Conservation (phyloP, 2,113 vertebrate species). For the Bothrops jararaca region DNA sequence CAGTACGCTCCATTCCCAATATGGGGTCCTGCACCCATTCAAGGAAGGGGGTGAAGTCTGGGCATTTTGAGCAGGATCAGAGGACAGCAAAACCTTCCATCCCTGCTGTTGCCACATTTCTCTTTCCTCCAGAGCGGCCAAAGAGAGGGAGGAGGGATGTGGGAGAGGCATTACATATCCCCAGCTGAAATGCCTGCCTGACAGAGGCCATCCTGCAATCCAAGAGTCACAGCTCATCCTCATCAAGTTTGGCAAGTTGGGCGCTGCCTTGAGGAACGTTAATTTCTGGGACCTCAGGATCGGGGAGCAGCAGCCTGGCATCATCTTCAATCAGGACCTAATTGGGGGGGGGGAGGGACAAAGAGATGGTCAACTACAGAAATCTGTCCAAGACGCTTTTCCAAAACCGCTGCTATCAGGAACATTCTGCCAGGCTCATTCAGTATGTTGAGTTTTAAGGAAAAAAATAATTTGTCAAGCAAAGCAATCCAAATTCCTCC, state of each 20-base stretch:
- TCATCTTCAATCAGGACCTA: slow-evolving; percentile 48
- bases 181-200: neutral
- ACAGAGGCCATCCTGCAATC: neutral
- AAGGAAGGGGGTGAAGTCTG: neutral
- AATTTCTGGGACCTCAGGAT: slow-evolving; percentile 10
- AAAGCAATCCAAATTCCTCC: neutral
- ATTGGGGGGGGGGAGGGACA: neutral
- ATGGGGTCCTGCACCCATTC: neutral
- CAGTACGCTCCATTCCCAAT: neutral
- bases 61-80: neutral
- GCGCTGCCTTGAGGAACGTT: slow-evolving; percentile 42
- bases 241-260: slow-evolving; percentile 79
- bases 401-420: neutral
- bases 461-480: neutral
- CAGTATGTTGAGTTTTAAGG: neutral
- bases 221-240: slow-evolving; percentile 81
- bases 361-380: neutral
- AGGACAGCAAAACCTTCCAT: neutral
- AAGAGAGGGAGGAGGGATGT: neutral
- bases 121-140: neutral
- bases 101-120: neutral
- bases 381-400: neutral
- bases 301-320: slow-evolving; percentile 11
- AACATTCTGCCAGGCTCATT: neutral
- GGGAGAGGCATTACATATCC: neutral